Evolutionary conservation across 2,888 invertebrate species (phyloP).

Genomic region (Scaptomyza parva): DNA sequence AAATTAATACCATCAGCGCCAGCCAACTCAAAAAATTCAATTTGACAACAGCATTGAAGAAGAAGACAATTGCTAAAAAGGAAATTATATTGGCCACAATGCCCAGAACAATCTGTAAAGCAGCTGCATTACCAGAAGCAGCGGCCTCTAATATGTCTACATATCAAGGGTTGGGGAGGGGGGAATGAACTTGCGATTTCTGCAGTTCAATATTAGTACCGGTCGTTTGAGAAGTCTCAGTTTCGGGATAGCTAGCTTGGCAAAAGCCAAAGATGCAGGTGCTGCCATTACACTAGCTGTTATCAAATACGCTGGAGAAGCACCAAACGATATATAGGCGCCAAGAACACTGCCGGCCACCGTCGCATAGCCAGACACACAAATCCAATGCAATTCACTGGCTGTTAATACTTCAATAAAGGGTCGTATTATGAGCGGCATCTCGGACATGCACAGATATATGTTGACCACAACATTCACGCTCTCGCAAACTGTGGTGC

Average conservation of each 20-base stretch:
- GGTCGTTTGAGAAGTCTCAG: constrained; percentile 90
- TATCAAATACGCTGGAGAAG: constrained; percentile 93
- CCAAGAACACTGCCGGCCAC: constrained; percentile 96
- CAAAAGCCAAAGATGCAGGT: constrained; percentile 94
- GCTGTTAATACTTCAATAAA: constrained; percentile 91
- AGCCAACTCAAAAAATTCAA: constrained; percentile 50
- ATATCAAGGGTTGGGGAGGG: too few species aligned
- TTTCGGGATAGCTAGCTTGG: constrained; percentile 97
- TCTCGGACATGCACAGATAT: constrained; percentile 96
- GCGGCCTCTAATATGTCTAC: constrained; percentile 95
- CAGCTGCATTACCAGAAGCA: constrained; percentile 92
- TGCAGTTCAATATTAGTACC: constrained; percentile 85
- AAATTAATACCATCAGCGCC: constrained; percentile 32
- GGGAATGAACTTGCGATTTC: constrained; percentile 87
- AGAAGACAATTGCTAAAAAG: constrained; percentile 45
- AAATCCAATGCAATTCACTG: constrained; percentile 95
- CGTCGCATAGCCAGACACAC: constrained; percentile 96
- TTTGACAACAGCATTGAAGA: constrained; percentile 41
- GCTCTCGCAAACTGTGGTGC: constrained; percentile 96
- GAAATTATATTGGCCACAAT: constrained; percentile 87
- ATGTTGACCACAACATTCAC: constrained; percentile 96
- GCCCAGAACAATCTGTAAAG: constrained; percentile 91
- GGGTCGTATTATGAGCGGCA: constrained; percentile 93
- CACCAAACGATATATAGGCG: constrained; percentile 95
- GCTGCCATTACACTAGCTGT: constrained; percentile 98